These are phyloP conservation scores for Characodon lateralis DNA, from an alignment of 2,797 vertebrate species.

Conservation along the genomic window DNA sequence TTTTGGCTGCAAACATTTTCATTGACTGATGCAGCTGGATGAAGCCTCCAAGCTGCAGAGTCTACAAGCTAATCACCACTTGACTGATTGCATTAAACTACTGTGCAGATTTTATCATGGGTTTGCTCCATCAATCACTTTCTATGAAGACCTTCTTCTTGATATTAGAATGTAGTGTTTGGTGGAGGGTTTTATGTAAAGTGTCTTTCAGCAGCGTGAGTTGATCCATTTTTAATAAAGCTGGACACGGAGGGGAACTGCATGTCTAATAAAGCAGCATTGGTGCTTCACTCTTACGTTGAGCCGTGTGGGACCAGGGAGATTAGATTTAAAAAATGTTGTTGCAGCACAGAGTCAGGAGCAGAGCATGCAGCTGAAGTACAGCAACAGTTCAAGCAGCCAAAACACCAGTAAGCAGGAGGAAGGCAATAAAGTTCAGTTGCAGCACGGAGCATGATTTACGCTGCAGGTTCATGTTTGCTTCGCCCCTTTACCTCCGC, in stretches of 20 bases:
- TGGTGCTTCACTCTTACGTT: constrained; percentile 16
- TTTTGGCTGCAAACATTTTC: constrained; percentile 14
- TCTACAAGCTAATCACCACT: constrained; percentile 24
- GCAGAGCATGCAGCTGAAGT: constrained; percentile 6
- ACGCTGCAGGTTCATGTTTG: constrained; percentile 19
- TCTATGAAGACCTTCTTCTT: constrained; percentile 43
- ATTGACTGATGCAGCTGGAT: constrained; percentile 14
- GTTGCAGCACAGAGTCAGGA: constrained; percentile 27
- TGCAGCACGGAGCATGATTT: neutral
- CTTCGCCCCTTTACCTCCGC: constrained; percentile 23
- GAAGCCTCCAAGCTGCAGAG: constrained; percentile 26
- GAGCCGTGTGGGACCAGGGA: constrained; percentile 28
- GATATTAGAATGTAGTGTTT: constrained; percentile 38
- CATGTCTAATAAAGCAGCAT: constrained; percentile 25
- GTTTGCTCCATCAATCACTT: constrained; percentile 28
- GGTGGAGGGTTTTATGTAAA: constrained; percentile 44
- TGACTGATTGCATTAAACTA: constrained; percentile 33
- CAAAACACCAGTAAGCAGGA: constrained; percentile 9
- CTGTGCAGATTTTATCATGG: constrained; percentile 39
- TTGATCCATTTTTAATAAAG: constrained; percentile 55
- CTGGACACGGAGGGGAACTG: constrained; percentile 17
- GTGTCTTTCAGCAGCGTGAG: constrained; percentile 34
- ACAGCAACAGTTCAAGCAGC: constrained; percentile 27
- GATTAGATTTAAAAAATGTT: constrained; percentile 51
- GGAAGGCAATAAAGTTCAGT: neutral